These are phyloP conservation scores for Mionectes olivaceus DNA, from an alignment of 2,797 vertebrate genomes.

Conservation along the genomic window DNA sequence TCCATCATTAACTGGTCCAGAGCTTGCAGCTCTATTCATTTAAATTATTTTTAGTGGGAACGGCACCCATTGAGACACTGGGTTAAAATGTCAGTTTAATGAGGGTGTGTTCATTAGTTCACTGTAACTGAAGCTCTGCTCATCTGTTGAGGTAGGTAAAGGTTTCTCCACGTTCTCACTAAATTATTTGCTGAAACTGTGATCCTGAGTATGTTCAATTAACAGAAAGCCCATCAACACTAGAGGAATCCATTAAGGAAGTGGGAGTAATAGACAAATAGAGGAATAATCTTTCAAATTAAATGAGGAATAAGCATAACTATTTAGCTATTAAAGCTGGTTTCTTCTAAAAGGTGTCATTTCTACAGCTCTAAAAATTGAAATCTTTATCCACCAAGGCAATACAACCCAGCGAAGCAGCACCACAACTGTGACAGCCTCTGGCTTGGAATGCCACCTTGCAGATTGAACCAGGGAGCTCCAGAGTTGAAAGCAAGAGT, in stretches of 20 bases:
- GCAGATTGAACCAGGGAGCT: background rate
- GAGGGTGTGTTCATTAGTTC: slow-evolving; percentile 49
- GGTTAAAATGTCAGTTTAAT: slow-evolving; percentile 70
- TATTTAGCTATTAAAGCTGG: background rate
- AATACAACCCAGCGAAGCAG: background rate
- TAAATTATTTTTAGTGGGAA: slow-evolving; percentile 56
- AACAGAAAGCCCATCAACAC: slow-evolving; percentile 22
- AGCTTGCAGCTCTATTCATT: slow-evolving; percentile 47
- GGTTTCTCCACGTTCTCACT: slow-evolving; percentile 14
- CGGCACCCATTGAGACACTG: background rate
- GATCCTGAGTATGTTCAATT: slow-evolving; percentile 29
- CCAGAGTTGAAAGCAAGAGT: background rate
- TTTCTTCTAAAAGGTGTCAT: background rate
- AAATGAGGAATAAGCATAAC: background rate
- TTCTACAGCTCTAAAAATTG: background rate
- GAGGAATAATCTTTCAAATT: slow-evolving; percentile 23
- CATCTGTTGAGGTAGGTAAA: slow-evolving; percentile 10
- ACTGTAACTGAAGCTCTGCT: slow-evolving; percentile 30
- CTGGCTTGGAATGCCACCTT: background rate
- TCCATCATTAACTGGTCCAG: slow-evolving; percentile 54
- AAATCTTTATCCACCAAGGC: background rate
- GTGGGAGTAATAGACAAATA: background rate
- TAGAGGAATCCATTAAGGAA: slow-evolving; percentile 5
- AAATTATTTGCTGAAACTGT: slow-evolving; percentile 51
- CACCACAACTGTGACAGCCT: background rate